A percentile compares a stretch with the other conserved stretches of the same genome.
phyloP scores from a whole-genome alignment of 2,888 invertebrate species.

The Barypeithes pellucidus region DNA sequence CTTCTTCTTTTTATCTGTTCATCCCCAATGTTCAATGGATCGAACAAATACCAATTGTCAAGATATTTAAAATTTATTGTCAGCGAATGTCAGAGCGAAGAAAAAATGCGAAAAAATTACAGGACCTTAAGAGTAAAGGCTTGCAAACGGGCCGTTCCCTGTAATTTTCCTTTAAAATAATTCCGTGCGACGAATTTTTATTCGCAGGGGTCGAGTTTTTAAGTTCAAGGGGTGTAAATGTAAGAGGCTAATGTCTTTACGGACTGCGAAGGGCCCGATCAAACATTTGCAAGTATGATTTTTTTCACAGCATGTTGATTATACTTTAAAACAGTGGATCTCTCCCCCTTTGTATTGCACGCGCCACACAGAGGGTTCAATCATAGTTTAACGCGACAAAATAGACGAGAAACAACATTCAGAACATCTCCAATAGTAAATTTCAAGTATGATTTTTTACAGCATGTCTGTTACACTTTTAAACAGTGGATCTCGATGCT shows the following conservation, averaged over 20 bases:
- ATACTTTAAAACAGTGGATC: constrained; percentile 71
- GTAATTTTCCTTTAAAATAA: constrained; percentile 70
- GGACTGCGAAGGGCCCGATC: constrained; percentile 70
- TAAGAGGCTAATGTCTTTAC: constrained; percentile 71
- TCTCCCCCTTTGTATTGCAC: constrained; percentile 59
- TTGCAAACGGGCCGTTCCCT: constrained; percentile 68
- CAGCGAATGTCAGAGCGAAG: constrained; percentile 18
- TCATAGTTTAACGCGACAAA: too few species aligned
- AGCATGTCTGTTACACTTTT: constrained; percentile 70
- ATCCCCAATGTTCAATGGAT: constrained; percentile 18
- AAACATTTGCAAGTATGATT: constrained; percentile 72
- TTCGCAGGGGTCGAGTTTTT: constrained; percentile 60
- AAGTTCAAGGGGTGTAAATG: constrained; percentile 66
- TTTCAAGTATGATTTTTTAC: constrained; percentile 69
- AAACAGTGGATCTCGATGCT: constrained; percentile 68
- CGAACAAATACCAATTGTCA: constrained; percentile 36
- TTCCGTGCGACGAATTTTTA: constrained; percentile 67
- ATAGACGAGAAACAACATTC: too few species aligned
- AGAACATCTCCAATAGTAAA: too few species aligned
- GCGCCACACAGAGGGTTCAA: constrained; percentile 15
- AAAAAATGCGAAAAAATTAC: constrained; percentile 54
- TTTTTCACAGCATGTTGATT: constrained; percentile 68
- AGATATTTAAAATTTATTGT: constrained; percentile 49
- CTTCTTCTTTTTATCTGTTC: constrained; percentile 5
- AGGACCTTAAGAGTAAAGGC: constrained; percentile 62